These are phyloP conservation scores for Anastrepha obliqua DNA, from an alignment of 1,140 invertebrate genomes.

Conservation along the genomic window DNA sequence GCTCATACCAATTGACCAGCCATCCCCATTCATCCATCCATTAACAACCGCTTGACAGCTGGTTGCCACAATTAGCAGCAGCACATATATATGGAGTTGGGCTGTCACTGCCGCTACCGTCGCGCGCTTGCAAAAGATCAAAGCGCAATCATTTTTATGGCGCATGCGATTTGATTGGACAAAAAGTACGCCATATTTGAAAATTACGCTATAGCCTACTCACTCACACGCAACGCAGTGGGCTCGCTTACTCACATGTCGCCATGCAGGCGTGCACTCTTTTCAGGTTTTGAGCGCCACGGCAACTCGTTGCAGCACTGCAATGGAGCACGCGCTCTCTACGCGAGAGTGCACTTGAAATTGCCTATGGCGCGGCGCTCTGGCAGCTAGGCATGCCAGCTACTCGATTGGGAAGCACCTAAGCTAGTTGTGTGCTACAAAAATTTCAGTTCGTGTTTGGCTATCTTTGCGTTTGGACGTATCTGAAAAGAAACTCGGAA, in stretches of 20 bases:
- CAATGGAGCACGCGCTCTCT: not conserved
- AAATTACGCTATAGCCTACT: constrained; percentile 63
- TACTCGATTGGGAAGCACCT: not conserved
- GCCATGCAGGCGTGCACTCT: not conserved
- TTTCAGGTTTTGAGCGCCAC: not conserved
- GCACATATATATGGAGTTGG: not conserved
- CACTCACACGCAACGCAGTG: not conserved
- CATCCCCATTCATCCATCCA: constrained; percentile 9
- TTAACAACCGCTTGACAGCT: constrained; percentile 52
- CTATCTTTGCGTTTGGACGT: constrained; percentile 72
- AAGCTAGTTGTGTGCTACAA: constrained; percentile 45
- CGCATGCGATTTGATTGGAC: constrained; percentile 73
- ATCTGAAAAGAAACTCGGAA: constrained; percentile 65
- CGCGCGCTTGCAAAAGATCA: constrained; percentile 24
- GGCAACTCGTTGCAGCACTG: not conserved
- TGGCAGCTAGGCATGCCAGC: not conserved
- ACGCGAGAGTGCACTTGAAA: not conserved
- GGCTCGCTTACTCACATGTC: not conserved
- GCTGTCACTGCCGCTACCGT: not conserved
- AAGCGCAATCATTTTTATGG: constrained; percentile 54
- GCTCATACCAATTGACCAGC: not conserved
- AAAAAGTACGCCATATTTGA: constrained; percentile 74
- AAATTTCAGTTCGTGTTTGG: constrained; percentile 72
- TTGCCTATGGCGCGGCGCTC: not conserved
- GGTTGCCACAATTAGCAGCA: constrained; percentile 39